These are phyloP conservation scores for Loxodonta africana DNA, from an alignment of 2,113 vertebrate genomes.

Conservation along the genomic window DNA sequence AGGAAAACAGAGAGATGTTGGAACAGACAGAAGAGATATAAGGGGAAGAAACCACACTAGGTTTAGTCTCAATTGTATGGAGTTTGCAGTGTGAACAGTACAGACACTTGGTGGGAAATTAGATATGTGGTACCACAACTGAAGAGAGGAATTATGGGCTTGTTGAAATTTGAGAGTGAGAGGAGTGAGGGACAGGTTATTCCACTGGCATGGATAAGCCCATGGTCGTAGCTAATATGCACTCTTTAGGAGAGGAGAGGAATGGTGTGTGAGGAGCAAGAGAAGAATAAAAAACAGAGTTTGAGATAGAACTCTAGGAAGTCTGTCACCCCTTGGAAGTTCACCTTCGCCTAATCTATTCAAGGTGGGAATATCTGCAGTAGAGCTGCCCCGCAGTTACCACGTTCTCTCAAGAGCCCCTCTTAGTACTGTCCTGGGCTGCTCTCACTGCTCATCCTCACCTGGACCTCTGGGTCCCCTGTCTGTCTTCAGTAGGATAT, in stretches of 20 bases:
- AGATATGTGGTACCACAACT: background rate
- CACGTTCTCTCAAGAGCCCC: accelerated
- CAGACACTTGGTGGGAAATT: background rate
- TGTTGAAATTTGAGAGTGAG: background rate
- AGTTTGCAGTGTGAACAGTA: background rate
- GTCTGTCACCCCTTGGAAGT: too few species aligned
- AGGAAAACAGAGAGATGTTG: background rate
- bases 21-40: background rate
- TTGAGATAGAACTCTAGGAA: background rate
- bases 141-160: background rate
- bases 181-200: background rate
- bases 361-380: too few species aligned
- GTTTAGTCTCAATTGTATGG: background rate
- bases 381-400: background rate
- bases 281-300: background rate
- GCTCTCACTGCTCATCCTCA: background rate
- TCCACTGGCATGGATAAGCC: accelerated
- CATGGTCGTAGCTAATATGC: background rate
- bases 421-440: background rate
- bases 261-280: background rate
- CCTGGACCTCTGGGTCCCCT: background rate
- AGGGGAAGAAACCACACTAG: background rate
- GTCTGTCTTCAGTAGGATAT: background rate
- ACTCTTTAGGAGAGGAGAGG: background rate
- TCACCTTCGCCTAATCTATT: background rate